phyloP scores from a whole-genome alignment of 2,888 invertebrate species.

The Schizaphis graminum region DNA sequence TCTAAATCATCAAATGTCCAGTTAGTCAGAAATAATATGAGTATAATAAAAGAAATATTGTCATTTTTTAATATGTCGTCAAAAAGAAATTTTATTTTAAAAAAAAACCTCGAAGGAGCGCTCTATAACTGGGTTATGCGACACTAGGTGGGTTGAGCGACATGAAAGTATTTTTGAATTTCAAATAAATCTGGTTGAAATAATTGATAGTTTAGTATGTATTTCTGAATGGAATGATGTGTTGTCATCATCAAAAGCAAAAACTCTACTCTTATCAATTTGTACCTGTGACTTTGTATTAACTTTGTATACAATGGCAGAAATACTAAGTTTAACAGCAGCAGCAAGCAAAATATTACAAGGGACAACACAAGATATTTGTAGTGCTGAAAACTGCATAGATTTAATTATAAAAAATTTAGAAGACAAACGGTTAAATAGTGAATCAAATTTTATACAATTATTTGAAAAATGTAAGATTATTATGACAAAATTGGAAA shows the following conservation, averaged over 20 bases:
- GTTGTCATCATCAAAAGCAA: background rate
- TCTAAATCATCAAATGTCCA: constrained; percentile 17
- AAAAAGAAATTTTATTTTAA: background rate
- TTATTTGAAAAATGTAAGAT: too few species aligned
- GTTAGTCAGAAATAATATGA: background rate
- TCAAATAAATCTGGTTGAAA: background rate
- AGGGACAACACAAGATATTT: background rate
- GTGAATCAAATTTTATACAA: too few species aligned
- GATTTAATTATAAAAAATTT: background rate
- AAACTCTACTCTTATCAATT: background rate
- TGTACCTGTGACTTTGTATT: background rate
- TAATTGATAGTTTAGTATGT: background rate
- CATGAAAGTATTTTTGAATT: background rate
- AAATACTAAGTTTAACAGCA: background rate
- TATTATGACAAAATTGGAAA: too few species aligned
- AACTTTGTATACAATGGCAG: background rate
- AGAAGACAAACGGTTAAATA: background rate
- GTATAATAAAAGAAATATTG: background rate
- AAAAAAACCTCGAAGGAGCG: background rate
- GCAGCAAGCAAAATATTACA: background rate
- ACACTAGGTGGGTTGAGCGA: background rate
- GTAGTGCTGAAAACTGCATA: background rate
- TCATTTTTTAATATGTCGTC: background rate
- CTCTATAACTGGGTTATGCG: background rate
- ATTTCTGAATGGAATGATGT: background rate